phyloP scores from a whole-genome alignment of 37 sponge, comb jelly and placozoan species.

The Halisarca cf. caerulea region DNA sequence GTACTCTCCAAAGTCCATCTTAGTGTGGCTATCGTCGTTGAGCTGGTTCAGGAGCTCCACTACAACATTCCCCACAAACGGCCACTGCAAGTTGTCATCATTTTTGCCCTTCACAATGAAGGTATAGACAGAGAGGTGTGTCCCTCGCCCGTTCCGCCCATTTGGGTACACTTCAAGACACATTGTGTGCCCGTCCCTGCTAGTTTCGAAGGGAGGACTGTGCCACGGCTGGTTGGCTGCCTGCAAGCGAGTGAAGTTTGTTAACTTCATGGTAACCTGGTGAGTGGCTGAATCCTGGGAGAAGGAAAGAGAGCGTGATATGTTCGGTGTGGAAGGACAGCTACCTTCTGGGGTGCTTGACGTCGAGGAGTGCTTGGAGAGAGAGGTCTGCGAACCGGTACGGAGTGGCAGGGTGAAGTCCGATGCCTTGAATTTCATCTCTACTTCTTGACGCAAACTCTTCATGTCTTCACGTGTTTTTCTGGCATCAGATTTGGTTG shows the following conservation, averaged over 20 bases:
- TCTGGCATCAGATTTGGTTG: background rate
- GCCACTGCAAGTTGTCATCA: constrained; percentile 7
- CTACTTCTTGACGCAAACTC: background rate
- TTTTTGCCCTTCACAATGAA: constrained; percentile 30
- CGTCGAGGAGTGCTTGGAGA: background rate
- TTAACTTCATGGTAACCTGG: constrained; percentile 2
- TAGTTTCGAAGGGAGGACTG: constrained; percentile 17
- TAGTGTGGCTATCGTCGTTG: background rate
- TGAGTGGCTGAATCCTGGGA: background rate
- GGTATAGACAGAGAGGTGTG: constrained; percentile 13
- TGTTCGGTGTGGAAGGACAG: constrained; percentile 1
- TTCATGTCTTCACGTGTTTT: constrained; percentile 7
- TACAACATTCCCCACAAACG: constrained; percentile 15
- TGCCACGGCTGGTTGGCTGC: constrained; percentile 21
- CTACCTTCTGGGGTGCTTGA: constrained; percentile 21
- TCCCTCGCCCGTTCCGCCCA: constrained; percentile 5
- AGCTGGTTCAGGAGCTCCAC: constrained; percentile 27
- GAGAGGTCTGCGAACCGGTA: background rate
- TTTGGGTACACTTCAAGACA: constrained; percentile 27
- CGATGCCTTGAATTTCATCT: background rate
- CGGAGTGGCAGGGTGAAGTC: background rate
- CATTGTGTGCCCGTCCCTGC: constrained; percentile 26
- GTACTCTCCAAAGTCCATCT: constrained; percentile 26
- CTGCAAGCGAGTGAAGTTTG: constrained; percentile 18
- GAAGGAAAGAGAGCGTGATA: background rate